Evolutionary conservation across 2,113 vertebrate genomes (phyloP), one percentile per base, ranked within the genome.

Genomic region (Xenopus laevis): DNA sequence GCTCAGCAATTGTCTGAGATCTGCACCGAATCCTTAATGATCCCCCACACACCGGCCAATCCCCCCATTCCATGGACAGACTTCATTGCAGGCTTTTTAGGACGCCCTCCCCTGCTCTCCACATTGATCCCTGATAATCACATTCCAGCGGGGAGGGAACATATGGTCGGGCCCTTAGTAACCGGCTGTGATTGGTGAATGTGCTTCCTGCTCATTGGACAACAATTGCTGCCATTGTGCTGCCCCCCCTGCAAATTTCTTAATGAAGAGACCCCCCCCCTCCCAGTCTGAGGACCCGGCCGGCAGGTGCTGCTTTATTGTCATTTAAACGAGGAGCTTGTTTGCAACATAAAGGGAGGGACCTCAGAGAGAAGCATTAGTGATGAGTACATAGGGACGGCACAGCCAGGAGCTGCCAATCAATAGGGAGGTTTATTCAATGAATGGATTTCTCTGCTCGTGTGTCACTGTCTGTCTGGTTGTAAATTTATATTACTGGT

Each of bases 91-190:
- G 88, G 87, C 86, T 83, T 87, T 82, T 84, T n/a, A n/a, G 78
- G 80, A 10, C n/a, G 81, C 87, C 83, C 86, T 68, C 83, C 77
- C 84, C 78, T 81, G 84, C 85, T 84, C 84, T 79, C 81, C 81
- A 81, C 84, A 79, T 81, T 85, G 23, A n/a, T 83, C 79, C 83
- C 87, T 88, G 89, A 92, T 91, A 92, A 94, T 94, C 89, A 92
- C 95, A 96, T 95, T 94, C 93, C 92, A 84, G 87, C 55, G 81
- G 91, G 92, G 93, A 94, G 82, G 10, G 87, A 90, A 89, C 92
- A 94, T 92, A 95, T 91, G 93, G 92, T 81, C 23, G 83, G 89
- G 86, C 87, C 92, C 90, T 91, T 91, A 88, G 92, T 88, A 90
- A 93, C 90, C 89, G 83, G 82, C 84, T 86, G 86, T 83, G 88